Base-by-base conservation (phyloP, 1,140 invertebrate genomes). In the Heliconius hewitsoni region DNA sequence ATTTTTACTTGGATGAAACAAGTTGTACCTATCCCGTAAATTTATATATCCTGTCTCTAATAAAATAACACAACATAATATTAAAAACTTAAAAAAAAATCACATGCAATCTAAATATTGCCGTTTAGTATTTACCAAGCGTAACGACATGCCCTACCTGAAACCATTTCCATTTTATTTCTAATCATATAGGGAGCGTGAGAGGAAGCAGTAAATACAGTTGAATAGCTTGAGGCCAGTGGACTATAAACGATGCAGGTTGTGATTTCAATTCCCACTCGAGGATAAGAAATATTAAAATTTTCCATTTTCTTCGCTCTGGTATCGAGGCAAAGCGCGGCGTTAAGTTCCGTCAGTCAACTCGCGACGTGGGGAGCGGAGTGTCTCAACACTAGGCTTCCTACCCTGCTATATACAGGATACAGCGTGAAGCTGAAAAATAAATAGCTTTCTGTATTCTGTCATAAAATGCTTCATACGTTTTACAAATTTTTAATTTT, bases 401-500 rank as follows among this genome's bases (percentile, higher is more conserved):
- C 9, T 42, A 42, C 39, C 9, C 9, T 42, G 11, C 11, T 4
- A 0, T 4, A 46, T 46, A 13, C 42, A 13, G 13, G 13, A 11
- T 16, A 13, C 42, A 46, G 42, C 42, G 13, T 16, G 42, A 13
- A 42, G 11, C 11, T 46, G 1, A 34, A 16, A 46, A 1, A 46
- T 71, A 76, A 76, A 76, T 70, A 34, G 39, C 9, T 73, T 80
- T 76, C 50, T 34, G 5, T 37, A 23, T 1, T 30, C 30, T 13
- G 34, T 73, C 71, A 80, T 77, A 77, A 77, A 80, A 73, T 76
- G 16, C 55, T 78, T 73, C 70, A 74, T 76, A 74, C 71, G 74
- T 83, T 85, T 42, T 81, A 27, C 30, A 74, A 60, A 55, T 76
- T 79, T 82, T 18, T 55, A 76, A 66, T 81, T 83, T 81, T 70